A percentile compares a stretch with the other conserved stretches of the same genome.
Evolutionary conservation across 35 echinoderm and acorn worm genomes (phyloP).

Genomic region (Ophioderma brevispina): DNA sequence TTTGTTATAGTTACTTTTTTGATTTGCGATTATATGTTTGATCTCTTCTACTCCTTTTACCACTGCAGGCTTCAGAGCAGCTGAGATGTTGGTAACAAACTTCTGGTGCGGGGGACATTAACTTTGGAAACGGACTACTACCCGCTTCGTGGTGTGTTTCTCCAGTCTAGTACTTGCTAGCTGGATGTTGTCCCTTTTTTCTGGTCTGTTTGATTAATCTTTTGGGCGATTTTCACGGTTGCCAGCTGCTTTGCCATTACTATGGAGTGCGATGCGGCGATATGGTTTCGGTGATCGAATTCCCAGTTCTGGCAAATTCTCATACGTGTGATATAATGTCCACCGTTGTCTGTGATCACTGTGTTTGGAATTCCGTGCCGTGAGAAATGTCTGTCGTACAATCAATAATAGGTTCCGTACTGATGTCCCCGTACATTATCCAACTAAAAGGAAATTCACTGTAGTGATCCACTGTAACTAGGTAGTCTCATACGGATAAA

Average conservation of each 20-base stretch:
- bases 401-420: not conserved
- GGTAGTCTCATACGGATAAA: slow-evolving; percentile 43
- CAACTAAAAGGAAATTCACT: slow-evolving; percentile 49
- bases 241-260: slow-evolving; percentile 30
- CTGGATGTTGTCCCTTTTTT: slow-evolving; percentile 28
- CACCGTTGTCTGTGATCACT: slow-evolving; percentile 63
- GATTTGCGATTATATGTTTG: not conserved
- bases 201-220: slow-evolving; percentile 60
- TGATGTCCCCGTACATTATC: slow-evolving; percentile 39
- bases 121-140: not conserved
- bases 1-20: not conserved
- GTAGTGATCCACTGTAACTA: slow-evolving; percentile 62
- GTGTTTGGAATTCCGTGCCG: slow-evolving; percentile 55
- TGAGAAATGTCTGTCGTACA: slow-evolving; percentile 4
- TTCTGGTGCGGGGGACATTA: slow-evolving; percentile 17
- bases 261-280: slow-evolving; percentile 20
- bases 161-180: slow-evolving; percentile 14
- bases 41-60: not conserved
- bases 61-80: not conserved
- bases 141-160: not conserved
- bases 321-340: slow-evolving; percentile 41
- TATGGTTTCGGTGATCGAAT: slow-evolving; percentile 37
- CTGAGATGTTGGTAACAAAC: slow-evolving; percentile 14
- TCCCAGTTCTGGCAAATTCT: slow-evolving; percentile 33
- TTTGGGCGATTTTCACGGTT: slow-evolving; percentile 60